Conservation (phyloP, 1,140 invertebrate species). For the Drosophila ambigua region DNA sequence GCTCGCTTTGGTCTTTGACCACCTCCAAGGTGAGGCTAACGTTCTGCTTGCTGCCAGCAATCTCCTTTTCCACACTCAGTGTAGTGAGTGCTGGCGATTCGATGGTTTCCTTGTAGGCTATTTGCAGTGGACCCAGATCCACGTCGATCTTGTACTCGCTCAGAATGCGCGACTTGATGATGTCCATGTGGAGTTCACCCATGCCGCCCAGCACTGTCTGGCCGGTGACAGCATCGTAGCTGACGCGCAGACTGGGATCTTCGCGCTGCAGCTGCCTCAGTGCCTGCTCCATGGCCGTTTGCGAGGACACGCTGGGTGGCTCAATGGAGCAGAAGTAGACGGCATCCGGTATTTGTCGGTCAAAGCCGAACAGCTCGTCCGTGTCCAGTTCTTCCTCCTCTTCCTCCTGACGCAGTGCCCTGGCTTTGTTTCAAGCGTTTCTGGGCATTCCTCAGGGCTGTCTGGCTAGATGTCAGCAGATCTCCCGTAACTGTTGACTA, state of each 20-base stretch:
- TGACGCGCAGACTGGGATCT: slow-evolving; percentile 96
- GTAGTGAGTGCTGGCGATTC: slow-evolving; percentile 84
- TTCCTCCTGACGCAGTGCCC: background rate
- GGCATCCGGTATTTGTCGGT: slow-evolving; percentile 92
- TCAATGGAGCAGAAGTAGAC: slow-evolving; percentile 99
- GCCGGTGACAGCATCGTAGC: slow-evolving; percentile 89
- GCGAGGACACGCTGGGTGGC: slow-evolving; percentile 91
- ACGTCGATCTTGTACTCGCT: slow-evolving; percentile 96
- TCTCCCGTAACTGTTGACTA: slow-evolving; percentile 93
- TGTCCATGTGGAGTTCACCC: slow-evolving; percentile 98
- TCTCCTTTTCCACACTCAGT: slow-evolving; percentile 87
- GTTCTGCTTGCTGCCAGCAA: slow-evolving; percentile 86
- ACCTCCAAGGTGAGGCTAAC: slow-evolving; percentile 87
- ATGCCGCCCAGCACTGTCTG: slow-evolving; percentile 96
- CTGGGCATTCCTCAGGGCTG: slow-evolving; percentile 86
- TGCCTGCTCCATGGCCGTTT: slow-evolving; percentile 92
- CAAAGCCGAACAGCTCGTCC: slow-evolving; percentile 84
- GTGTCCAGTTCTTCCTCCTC: slow-evolving; percentile 40
- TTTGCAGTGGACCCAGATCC: slow-evolving; percentile 96
- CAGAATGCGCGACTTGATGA: slow-evolving; percentile 94
- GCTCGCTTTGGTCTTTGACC: slow-evolving; percentile 71
- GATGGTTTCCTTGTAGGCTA: slow-evolving; percentile 95
- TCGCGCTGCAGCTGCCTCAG: slow-evolving; percentile 94
- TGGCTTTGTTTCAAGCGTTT: slow-evolving; percentile 84
- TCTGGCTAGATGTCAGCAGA: slow-evolving; percentile 88